These are phyloP conservation scores for Tor tambroides DNA, from an alignment of 2,113 vertebrate species.

Conservation along the genomic window DNA sequence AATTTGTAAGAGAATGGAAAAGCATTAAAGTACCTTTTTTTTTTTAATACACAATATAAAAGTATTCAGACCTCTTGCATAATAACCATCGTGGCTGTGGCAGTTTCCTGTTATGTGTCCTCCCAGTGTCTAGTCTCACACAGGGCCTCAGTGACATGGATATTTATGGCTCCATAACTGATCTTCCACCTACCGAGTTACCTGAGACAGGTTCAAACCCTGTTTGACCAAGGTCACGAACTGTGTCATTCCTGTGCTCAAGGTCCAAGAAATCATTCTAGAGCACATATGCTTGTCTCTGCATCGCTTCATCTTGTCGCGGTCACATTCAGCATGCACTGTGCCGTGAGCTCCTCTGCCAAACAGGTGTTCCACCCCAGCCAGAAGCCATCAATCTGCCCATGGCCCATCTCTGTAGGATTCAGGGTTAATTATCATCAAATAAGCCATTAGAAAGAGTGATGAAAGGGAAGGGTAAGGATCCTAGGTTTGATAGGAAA, in stretches of 20 bases:
- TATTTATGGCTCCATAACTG: conserved; percentile 42
- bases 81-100: not conserved
- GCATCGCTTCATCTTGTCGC: conserved; percentile 71
- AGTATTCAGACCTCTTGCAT: not conserved
- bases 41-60: not conserved
- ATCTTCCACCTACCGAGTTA: conserved; percentile 13
- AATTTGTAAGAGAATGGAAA: too few species aligned
- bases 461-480: conserved; percentile 70
- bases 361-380: conserved; percentile 77
- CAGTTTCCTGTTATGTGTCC: not conserved
- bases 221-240: conserved; percentile 25
- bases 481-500: conserved; percentile 70
- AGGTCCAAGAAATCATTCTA: conserved; percentile 60
- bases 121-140: not conserved
- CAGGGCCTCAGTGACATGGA: conserved; percentile 12
- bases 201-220: conserved; percentile 37
- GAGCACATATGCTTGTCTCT: conserved; percentile 76
- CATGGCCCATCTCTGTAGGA: conserved; percentile 73
- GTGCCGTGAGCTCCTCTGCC: conserved; percentile 67
- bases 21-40: too few species aligned
- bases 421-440: conserved; percentile 82
- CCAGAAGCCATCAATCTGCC: conserved; percentile 78
- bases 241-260: conserved; percentile 12
- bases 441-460: conserved; percentile 78
- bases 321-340: conserved; percentile 73